Evolutionary conservation across 2,888 invertebrate species (phyloP).

Genomic region (Drosophila imparisetae): DNA sequence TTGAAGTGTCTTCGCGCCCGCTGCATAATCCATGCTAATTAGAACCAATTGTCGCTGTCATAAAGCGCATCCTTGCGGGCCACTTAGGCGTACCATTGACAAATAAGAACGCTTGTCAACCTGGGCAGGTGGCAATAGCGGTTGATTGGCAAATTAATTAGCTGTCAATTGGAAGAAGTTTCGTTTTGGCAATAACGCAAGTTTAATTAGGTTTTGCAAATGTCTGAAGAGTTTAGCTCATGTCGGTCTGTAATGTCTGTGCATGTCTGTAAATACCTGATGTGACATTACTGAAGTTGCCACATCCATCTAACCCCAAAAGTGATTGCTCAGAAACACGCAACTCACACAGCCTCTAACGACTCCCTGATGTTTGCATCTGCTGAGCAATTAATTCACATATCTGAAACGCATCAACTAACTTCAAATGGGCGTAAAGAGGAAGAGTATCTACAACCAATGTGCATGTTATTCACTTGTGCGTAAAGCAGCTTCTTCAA

Average conservation of each 20-base stretch:
- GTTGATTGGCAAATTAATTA: conserved; percentile 70
- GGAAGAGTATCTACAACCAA: conserved; percentile 18
- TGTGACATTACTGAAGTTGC: conserved; percentile 18
- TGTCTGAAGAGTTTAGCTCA: conserved; percentile 4
- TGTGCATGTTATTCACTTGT: neutral
- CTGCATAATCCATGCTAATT: conserved; percentile 64
- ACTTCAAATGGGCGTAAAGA: conserved; percentile 3
- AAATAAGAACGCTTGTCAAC: conserved; percentile 34
- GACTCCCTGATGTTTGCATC: conserved; percentile 12
- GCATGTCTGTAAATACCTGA: neutral
- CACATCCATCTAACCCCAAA: conserved; percentile 51
- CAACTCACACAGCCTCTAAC: conserved; percentile 29
- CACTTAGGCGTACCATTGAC: conserved; percentile 47
- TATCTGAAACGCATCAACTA: neutral
- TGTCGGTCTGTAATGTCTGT: neutral
- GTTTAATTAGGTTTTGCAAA: conserved; percentile 61
- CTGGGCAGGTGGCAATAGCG: conserved; percentile 28
- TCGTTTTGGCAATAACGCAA: conserved; percentile 34
- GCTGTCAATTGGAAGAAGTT: conserved; percentile 69
- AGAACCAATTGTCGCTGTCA: conserved; percentile 68
- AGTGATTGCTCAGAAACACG: conserved; percentile 32
- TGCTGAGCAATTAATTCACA: conserved; percentile 9
- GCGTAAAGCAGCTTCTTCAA: neutral
- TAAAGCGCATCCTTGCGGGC: conserved; percentile 58
- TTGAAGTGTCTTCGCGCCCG: conserved; percentile 19